A percentile compares a stretch with the other conserved stretches of the same genome.
These are phyloP conservation scores for Muntiacus muntjak DNA, from an alignment of 2,113 vertebrate genomes.

Conservation along the genomic window DNA sequence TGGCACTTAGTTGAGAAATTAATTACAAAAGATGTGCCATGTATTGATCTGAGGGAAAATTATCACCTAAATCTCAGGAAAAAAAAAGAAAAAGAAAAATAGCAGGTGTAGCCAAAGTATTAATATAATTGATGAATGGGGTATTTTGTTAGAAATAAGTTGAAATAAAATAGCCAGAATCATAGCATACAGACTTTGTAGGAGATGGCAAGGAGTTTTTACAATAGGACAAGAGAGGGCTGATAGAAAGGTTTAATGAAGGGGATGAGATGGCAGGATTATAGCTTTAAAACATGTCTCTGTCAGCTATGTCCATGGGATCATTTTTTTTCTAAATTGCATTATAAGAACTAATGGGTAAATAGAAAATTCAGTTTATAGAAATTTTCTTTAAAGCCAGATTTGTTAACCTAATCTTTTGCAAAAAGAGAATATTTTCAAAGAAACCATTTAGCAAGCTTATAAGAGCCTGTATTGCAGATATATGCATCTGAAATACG, in stretches of 20 bases:
- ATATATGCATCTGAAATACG: not conserved
- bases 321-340: not conserved
- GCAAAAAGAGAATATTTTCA: not conserved
- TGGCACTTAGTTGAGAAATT: not conserved
- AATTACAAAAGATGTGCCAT: not conserved
- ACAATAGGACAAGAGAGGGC: not conserved
- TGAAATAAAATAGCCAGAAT: not conserved
- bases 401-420: constrained; percentile 37
- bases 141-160: not conserved
- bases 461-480: not conserved
- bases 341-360: not conserved
- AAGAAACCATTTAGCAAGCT: constrained; percentile 1
- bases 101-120: not conserved
- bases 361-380: constrained; percentile 40
- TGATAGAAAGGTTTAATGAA: not conserved
- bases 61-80: not conserved
- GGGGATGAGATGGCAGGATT: not conserved
- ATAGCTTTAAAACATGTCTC: constrained; percentile 14
- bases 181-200: not conserved
- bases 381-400: constrained; percentile 31
- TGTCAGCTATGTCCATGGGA: not conserved
- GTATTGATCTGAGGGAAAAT: not conserved
- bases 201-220: not conserved
- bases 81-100: not conserved
- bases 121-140: not conserved